Conservation (phyloP, 1,140 invertebrate species). For the Drosophila gunungcola region DNA sequence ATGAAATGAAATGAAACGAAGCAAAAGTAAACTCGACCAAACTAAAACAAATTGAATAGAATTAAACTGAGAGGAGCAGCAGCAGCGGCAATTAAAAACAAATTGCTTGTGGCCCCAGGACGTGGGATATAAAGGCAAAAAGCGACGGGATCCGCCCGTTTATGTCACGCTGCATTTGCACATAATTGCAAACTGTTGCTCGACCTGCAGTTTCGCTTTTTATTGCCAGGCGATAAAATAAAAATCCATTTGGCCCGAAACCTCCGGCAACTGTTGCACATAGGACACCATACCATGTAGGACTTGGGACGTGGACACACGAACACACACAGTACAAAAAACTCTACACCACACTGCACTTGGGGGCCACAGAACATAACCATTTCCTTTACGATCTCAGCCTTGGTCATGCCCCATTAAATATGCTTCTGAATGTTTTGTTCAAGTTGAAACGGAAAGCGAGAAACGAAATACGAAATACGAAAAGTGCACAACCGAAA, state of each 20-base stretch:
- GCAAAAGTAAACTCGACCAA: conserved; percentile 25
- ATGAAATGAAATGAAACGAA: conserved; percentile 25
- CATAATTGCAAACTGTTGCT: conserved; percentile 82
- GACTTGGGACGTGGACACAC: conserved; percentile 1
- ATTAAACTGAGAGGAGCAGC: conserved; percentile 43
- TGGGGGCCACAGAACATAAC: conserved; percentile 43
- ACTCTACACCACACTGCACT: conserved; percentile 33
- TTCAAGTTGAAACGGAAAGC: conserved; percentile 42
- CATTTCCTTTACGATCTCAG: conserved; percentile 70
- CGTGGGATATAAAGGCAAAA: not conserved
- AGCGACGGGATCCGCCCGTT: conserved; percentile 19
- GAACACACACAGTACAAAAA: conserved; percentile 1
- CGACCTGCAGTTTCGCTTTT: conserved; percentile 62
- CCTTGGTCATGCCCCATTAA: conserved; percentile 68
- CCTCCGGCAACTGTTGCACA: conserved; percentile 69
- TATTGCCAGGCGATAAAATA: conserved; percentile 60
- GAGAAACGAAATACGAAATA: conserved; percentile 16
- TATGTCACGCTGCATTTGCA: conserved; percentile 60
- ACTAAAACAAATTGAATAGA: conserved; percentile 55
- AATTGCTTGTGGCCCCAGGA: conserved; percentile 39
- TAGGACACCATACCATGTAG: conserved; percentile 17
- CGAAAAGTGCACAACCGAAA: conserved; percentile 58
- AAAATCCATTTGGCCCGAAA: conserved; percentile 53
- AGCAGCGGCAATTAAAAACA: conserved; percentile 58
- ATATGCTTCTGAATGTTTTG: conserved; percentile 60